Evolutionary conservation across 2,888 invertebrate genomes (phyloP).

Genomic region (Peribatodes rhomboidaria): DNA sequence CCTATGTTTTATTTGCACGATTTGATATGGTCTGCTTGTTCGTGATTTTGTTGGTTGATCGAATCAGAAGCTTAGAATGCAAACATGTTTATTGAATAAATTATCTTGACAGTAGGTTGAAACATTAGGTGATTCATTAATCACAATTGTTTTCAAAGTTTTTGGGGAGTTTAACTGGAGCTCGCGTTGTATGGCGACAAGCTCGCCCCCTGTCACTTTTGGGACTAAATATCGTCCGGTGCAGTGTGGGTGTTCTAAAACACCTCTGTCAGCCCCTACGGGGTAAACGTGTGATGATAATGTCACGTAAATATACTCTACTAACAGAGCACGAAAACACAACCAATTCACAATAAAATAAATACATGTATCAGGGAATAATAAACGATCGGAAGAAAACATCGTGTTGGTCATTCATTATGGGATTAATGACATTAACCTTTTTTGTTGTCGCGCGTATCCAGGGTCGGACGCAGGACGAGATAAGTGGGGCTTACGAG

Average conservation of each 20-base stretch:
- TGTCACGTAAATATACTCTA: too few relatives aligned
- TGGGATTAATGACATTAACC: slow-evolving; percentile 63
- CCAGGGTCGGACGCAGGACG: slow-evolving; percentile 33
- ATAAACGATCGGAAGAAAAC: slow-evolving; percentile 58
- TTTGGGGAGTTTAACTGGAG: too few relatives aligned
- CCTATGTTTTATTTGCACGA: slow-evolving; percentile 15
- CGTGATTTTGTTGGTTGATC: background rate
- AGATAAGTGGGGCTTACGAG: slow-evolving; percentile 9
- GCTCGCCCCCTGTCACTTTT: too few relatives aligned
- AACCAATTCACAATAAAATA: slow-evolving; percentile 13
- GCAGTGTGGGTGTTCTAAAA: too few relatives aligned
- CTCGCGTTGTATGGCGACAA: too few relatives aligned
- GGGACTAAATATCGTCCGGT: too few relatives aligned
- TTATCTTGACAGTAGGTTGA: too few relatives aligned
- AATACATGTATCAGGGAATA: slow-evolving; percentile 29
- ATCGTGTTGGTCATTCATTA: slow-evolving; percentile 61
- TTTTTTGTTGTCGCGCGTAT: slow-evolving; percentile 61
- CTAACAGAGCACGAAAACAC: too few relatives aligned
- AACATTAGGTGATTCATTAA: too few relatives aligned
- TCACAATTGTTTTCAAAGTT: too few relatives aligned
- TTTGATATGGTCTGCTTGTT: slow-evolving; percentile 13
- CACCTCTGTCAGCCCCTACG: too few relatives aligned
- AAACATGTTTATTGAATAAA: background rate
- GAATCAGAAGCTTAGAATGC: background rate
- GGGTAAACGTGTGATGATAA: too few relatives aligned